Conservation (phyloP, 2,888 invertebrate species). For the Furcula furcula region DNA sequence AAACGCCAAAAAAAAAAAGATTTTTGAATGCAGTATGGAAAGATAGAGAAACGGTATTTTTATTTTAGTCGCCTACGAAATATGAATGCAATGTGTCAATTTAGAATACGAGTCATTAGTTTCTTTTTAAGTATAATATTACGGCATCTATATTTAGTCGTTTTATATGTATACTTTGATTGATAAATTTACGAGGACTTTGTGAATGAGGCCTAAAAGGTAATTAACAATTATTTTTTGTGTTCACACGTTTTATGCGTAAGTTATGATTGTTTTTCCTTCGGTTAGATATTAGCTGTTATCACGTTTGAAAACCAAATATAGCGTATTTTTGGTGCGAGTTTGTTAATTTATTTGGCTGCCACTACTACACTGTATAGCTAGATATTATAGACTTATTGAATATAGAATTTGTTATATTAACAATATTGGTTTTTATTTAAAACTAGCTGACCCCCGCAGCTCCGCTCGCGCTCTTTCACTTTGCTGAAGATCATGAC, state of each 20-base stretch:
- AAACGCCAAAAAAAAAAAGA: too few relatives aligned
- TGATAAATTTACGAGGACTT: background rate
- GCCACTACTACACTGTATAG: slow-evolving; percentile 39
- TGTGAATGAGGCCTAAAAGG: background rate
- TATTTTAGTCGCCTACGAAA: too few relatives aligned
- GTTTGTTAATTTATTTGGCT: slow-evolving; percentile 44
- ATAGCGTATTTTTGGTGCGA: slow-evolving; percentile 43
- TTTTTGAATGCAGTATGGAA: too few relatives aligned
- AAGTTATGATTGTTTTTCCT: background rate
- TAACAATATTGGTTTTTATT: slow-evolving; percentile 50
- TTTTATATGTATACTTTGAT: too few relatives aligned
- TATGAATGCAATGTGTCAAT: too few relatives aligned
- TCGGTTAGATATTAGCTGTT: slow-evolving; percentile 1
- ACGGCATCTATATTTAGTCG: too few relatives aligned
- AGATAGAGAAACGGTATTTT: too few relatives aligned
- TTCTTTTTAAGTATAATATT: too few relatives aligned
- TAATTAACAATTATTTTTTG: background rate
- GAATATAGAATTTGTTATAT: slow-evolving; percentile 72
- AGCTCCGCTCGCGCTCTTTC: too few relatives aligned
- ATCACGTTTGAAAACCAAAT: slow-evolving; percentile 47
- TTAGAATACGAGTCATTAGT: too few relatives aligned
- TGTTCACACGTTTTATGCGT: background rate
- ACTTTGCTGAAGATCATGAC: too few relatives aligned
- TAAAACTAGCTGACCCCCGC: background rate
- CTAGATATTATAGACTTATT: slow-evolving; percentile 47